Base-by-base conservation (phyloP, 1,140 invertebrate genomes). In the Brevipalpus yothersi region DNA sequence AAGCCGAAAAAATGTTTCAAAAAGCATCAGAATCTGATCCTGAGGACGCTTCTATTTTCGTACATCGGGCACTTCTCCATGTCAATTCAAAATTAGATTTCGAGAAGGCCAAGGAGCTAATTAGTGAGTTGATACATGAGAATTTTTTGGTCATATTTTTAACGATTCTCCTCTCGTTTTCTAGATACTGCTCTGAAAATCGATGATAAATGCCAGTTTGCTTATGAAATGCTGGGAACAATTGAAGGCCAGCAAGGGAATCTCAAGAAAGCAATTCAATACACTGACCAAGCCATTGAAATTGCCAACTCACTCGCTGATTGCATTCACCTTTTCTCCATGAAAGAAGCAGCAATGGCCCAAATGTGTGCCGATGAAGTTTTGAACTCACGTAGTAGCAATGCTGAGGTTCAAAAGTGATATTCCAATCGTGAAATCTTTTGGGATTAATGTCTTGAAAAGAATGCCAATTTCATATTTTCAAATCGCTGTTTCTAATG, bases 201-300 rank as follows among this genome's bases (percentile, higher is more conserved):
- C 61, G 91, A 96, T 75, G 78, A 83, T 31, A 86, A 85, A 71
- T 93, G 88, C 76, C 83, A 89, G 73, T 85, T 91, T 75, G 90
- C 84, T 13, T 93, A 88, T 72, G 90, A 96, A 75, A 91, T 89
- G 39, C 73, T 94, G 55, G 90, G 85, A 62, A 90, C 87, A 2
- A 82, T 95, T 63, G 85, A 91, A 79, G 83, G 92, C 63, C 88
- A 93, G 74, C 81, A 85, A 63, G 85, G 85, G 53, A 84, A 91
- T 69, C 72, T 94, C 58, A 74, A 79, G 56, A 75, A 80, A 67
- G 88, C 89, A 9, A 78, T 93, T 60, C 79, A 81, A 62, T 74
- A 86, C 19, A 92, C 93, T 68, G 81, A 92, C 64, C 87, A 86
- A 71, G 89, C 89, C n/a, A 80, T 94, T 61, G 75, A 77, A 54